phyloP scores from a whole-genome alignment of 1,140 invertebrate genomes.

The Leptestheria dahalacensis region DNA sequence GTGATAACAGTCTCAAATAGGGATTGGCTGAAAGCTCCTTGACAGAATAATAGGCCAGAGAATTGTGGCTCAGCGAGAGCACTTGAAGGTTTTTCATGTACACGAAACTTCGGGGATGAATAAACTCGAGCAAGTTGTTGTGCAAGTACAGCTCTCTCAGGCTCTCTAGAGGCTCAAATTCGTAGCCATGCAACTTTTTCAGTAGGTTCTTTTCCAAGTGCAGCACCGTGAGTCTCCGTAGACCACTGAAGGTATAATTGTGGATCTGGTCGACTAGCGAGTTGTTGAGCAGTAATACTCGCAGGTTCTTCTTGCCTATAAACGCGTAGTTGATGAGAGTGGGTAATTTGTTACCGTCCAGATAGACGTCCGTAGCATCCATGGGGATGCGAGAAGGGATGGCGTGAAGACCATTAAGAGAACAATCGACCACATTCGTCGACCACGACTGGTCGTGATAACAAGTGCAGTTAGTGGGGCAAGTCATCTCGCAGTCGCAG shows the following conservation, averaged over 20 bases:
- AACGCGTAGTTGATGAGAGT: slow-evolving; percentile 60
- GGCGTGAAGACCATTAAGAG: slow-evolving; percentile 50
- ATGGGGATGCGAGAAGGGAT: slow-evolving; percentile 75
- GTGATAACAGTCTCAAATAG: slow-evolving; percentile 25
- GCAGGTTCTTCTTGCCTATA: slow-evolving; percentile 73
- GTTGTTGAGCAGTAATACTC: slow-evolving; percentile 72
- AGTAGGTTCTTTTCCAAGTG: slow-evolving; percentile 75
- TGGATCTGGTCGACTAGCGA: slow-evolving; percentile 67
- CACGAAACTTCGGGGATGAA: slow-evolving; percentile 70
- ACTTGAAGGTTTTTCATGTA: slow-evolving; percentile 65
- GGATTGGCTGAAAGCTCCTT: slow-evolving; percentile 28
- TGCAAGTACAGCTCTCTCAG: slow-evolving; percentile 73
- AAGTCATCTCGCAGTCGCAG: slow-evolving; percentile 87
- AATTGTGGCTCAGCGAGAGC: slow-evolving; percentile 67
- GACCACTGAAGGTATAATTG: slow-evolving; percentile 78
- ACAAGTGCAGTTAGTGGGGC: slow-evolving; percentile 76
- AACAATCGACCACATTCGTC: slow-evolving; percentile 81
- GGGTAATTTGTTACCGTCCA: slow-evolving; percentile 73
- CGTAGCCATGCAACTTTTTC: slow-evolving; percentile 59
- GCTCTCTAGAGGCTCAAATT: slow-evolving; percentile 62
- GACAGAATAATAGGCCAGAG: slow-evolving; percentile 49
- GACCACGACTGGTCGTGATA: slow-evolving; percentile 85
- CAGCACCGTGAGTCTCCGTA: slow-evolving; percentile 42
- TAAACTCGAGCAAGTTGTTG: slow-evolving; percentile 64
- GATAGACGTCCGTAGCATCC: slow-evolving; percentile 75